phyloP scores from a whole-genome alignment of 2,797 vertebrate genomes.

The Dallia pectoralis region DNA sequence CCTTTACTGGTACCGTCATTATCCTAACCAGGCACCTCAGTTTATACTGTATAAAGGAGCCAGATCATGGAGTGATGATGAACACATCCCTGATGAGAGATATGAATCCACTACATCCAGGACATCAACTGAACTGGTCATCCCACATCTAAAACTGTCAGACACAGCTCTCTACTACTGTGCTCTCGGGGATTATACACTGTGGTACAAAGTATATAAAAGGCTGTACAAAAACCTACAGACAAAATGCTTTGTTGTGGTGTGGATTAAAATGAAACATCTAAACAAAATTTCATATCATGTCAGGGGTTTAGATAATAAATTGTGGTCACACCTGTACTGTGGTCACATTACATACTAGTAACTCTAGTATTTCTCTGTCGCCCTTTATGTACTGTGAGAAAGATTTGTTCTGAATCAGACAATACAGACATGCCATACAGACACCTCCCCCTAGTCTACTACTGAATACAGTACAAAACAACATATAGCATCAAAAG shows the following conservation, averaged over 20 bases:
- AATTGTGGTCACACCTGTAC: background rate
- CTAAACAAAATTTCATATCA: background rate
- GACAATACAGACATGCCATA: too few species aligned
- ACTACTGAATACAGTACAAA: too few species aligned
- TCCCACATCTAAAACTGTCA: background rate
- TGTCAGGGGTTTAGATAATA: background rate
- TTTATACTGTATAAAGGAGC: background rate
- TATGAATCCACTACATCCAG: conserved; percentile 3
- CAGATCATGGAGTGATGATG: rapidly evolving
- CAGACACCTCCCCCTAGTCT: too few species aligned
- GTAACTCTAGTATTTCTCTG: too few species aligned
- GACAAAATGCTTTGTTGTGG: background rate
- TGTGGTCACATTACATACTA: too few species aligned
- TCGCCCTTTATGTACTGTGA: too few species aligned
- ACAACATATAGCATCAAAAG: too few species aligned
- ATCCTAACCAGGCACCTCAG: too few species aligned
- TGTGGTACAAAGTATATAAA: background rate
- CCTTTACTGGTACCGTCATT: background rate
- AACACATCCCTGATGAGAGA: background rate
- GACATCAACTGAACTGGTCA: background rate
- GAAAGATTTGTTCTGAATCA: too few species aligned
- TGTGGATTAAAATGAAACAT: background rate
- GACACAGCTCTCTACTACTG: conserved; percentile 27
- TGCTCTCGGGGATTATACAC: conserved; percentile 12
- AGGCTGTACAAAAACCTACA: background rate